These are phyloP conservation scores for Cabera pusaria DNA, from an alignment of 2,888 invertebrate species.

Conservation along the genomic window DNA sequence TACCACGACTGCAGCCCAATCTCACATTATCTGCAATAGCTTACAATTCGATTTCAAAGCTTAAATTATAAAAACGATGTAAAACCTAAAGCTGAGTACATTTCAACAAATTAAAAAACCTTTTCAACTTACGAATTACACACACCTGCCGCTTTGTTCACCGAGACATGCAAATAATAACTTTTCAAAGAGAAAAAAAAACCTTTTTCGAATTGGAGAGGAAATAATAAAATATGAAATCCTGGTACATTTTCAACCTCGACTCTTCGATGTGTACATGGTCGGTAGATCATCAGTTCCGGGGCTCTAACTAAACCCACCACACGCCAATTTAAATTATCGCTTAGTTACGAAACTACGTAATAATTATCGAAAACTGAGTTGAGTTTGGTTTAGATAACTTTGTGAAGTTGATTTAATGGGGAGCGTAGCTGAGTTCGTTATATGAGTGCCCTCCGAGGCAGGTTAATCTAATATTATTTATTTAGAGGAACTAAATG, in stretches of 20 bases:
- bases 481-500: too few relatives aligned
- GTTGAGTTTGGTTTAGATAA: background rate
- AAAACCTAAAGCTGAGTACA: too few relatives aligned
- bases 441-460: too few relatives aligned
- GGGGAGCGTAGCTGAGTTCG: constrained; percentile 1
- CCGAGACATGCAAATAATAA: constrained; percentile 10
- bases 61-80: too few relatives aligned
- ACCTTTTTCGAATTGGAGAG: constrained; percentile 26
- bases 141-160: constrained; percentile 4
- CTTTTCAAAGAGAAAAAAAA: constrained; percentile 9
- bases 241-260: constrained; percentile 7
- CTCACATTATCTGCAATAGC: too few relatives aligned
- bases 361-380: constrained; percentile 39
- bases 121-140: constrained; percentile 8
- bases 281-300: constrained; percentile 35
- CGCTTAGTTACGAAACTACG: constrained; percentile 65
- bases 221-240: constrained; percentile 32
- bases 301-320: constrained; percentile 35
- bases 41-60: too few relatives aligned
- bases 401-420: constrained; percentile 47
- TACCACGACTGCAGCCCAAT: too few relatives aligned
- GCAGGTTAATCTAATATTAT: too few relatives aligned
- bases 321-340: constrained; percentile 42
- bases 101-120: constrained; percentile 1
- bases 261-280: constrained; percentile 6